Evolutionary conservation across 2,797 vertebrate genomes (phyloP).

Genomic region (Limosa lapponica): DNA sequence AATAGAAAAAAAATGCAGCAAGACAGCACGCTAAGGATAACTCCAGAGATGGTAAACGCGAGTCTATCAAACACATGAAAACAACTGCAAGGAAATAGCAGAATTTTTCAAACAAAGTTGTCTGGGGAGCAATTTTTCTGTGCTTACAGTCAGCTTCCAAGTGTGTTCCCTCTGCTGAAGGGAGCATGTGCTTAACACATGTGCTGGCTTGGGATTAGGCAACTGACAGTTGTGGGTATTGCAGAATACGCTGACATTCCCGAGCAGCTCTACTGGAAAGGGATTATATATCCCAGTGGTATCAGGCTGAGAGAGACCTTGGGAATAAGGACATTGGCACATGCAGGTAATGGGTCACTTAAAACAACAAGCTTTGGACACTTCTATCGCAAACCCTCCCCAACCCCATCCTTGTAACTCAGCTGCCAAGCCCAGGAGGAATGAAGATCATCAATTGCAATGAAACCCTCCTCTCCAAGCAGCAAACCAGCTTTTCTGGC

Average conservation of each 20-base stretch:
- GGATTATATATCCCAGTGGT: not conserved
- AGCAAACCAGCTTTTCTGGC: not conserved
- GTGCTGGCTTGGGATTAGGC: conserved; percentile 45
- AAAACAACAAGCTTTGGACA: not conserved
- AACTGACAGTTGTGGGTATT: conserved; percentile 46
- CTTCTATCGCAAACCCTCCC: not conserved
- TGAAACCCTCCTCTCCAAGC: not conserved
- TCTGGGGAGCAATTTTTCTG: not conserved
- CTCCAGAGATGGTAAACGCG: not conserved
- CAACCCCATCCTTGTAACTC: not conserved
- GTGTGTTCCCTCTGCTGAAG: not conserved
- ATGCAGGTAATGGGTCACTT: not conserved
- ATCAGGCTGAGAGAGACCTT: not conserved
- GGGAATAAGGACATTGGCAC: not conserved
- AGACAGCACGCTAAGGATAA: not conserved
- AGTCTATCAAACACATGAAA: not conserved
- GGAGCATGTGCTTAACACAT: conserved; percentile 62
- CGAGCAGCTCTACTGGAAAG: not conserved
- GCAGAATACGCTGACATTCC: conserved; percentile 32
- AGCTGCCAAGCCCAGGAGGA: not conserved
- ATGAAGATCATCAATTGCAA: not conserved
- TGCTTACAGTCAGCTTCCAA: conserved; percentile 17
- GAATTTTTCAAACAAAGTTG: not conserved
- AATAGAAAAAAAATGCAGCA: not conserved
- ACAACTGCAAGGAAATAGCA: conserved; percentile 5